Base-by-base conservation (phyloP, 1,140 invertebrate genomes). In the Zaprionus inermis region DNA sequence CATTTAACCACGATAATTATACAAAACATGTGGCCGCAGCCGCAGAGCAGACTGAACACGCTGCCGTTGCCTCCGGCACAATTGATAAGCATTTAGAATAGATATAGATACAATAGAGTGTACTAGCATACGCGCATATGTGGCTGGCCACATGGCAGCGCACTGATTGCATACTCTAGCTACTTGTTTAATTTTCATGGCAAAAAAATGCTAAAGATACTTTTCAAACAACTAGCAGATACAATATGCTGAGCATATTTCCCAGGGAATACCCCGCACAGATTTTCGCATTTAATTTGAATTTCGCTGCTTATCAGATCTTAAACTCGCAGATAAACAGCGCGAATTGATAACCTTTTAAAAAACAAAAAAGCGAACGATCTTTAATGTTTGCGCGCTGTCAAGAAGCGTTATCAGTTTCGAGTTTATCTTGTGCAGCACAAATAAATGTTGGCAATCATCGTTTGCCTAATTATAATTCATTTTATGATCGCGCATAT, bases 1-100 rank as follows among this genome's bases (percentile, higher is more conserved):
- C 82, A 86, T 88, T 86, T 86, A 86, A 86, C 83, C 84, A 86
- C 83, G 79, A 86, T 86, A 86, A 86, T 86, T 86, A 86, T 86
- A 86, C 84, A 88, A 88, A 86, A 86, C 82, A 88, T 84, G 81
- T 84, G 81, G 51, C 67, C 67, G 46, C 67, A 70, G n/a, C 36
- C n/a, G n/a, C n/a, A n/a, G n/a, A n/a, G 11, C 36, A 61, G 73
- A 80, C 81, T 71, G 64, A 58, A 60, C 64, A 22, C 38, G 63
- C 32, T 28, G 71, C 41, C 41, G 24, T 44, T 55, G 54, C 18
- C 38, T 55, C 41, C 51, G 44, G 61, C 65, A 56, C 51, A 69
- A 69, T 70, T 74, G 72, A 74, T 74, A 74, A 74, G 66, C 51
- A 70, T 52, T 74, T 74, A 41, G 72, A 69, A 74, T 70, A 86